phyloP scores from a whole-genome alignment of 2,797 vertebrate genomes.

The Tachyglossus aculeatus region DNA sequence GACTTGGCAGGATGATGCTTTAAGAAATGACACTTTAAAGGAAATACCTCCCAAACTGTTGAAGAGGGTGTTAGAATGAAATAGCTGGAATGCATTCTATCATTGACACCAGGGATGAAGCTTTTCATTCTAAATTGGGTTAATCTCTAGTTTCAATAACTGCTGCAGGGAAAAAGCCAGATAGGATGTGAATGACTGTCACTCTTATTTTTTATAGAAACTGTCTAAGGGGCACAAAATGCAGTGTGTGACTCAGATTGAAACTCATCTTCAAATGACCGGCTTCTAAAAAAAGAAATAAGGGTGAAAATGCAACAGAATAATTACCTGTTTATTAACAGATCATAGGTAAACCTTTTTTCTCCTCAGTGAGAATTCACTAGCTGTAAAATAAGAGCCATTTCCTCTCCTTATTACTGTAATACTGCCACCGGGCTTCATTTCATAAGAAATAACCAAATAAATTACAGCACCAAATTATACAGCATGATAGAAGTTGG shows the following conservation, averaged over 20 bases:
- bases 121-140: background rate
- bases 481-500: conserved; percentile 12
- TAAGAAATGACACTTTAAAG: background rate
- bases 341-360: conserved; percentile 48
- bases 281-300: conserved; percentile 46
- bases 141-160: background rate
- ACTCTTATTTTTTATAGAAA: conserved; percentile 11
- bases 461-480: conserved; percentile 56
- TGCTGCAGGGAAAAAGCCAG: background rate
- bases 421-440: conserved; percentile 44
- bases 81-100: background rate
- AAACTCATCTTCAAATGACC: conserved; percentile 39
- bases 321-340: conserved; percentile 52
- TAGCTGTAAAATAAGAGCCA: conserved; percentile 44
- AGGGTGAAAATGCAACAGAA: conserved; percentile 16
- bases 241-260: conserved; percentile 16
- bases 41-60: background rate
- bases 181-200: background rate
- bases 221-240: background rate
- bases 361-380: conserved; percentile 46
- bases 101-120: background rate
- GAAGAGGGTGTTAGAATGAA: background rate
- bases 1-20: background rate
- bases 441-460: conserved; percentile 59
- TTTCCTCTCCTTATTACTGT: conserved; percentile 44